Conservation (phyloP, 2,113 vertebrate genomes). For the Corythornis cristatus region DNA sequence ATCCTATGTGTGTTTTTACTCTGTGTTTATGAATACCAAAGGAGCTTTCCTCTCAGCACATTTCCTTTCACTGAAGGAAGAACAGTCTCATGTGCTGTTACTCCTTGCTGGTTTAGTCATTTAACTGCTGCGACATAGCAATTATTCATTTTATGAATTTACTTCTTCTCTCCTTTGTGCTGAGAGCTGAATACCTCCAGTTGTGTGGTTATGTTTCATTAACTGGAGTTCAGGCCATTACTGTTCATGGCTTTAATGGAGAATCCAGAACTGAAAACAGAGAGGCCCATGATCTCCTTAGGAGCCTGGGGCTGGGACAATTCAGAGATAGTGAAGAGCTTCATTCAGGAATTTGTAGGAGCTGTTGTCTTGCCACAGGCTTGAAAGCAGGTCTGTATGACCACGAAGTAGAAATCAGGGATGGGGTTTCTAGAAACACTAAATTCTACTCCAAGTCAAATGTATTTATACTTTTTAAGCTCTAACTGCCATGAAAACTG, state of each 20-base stretch:
- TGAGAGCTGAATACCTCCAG: not conserved
- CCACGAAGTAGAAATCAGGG: not conserved
- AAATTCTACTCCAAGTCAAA: not conserved
- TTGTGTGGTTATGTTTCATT: conserved; percentile 34
- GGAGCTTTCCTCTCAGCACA: conserved; percentile 28
- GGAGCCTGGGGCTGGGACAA: not conserved
- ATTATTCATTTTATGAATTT: conserved; percentile 38
- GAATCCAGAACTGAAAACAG: conserved; percentile 9
- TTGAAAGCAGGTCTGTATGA: not conserved
- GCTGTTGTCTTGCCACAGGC: not conserved
- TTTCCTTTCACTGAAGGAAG: conserved; percentile 22
- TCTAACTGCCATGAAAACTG: not conserved
- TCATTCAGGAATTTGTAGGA: not conserved
- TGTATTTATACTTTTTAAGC: not conserved
- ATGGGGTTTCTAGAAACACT: not conserved
- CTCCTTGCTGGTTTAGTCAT: conserved; percentile 44
- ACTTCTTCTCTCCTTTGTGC: conserved; percentile 24
- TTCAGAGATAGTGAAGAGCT: not conserved
- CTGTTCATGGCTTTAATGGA: conserved; percentile 18
- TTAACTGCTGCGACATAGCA: not conserved
- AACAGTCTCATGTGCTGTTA: not conserved
- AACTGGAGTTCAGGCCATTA: not conserved
- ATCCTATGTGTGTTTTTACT: conserved; percentile 37
- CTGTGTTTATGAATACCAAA: conserved; percentile 36
- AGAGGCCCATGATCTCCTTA: not conserved